Evolutionary conservation across 2,797 vertebrate genomes (phyloP).

Genomic region (Centropyge bicolor): DNA sequence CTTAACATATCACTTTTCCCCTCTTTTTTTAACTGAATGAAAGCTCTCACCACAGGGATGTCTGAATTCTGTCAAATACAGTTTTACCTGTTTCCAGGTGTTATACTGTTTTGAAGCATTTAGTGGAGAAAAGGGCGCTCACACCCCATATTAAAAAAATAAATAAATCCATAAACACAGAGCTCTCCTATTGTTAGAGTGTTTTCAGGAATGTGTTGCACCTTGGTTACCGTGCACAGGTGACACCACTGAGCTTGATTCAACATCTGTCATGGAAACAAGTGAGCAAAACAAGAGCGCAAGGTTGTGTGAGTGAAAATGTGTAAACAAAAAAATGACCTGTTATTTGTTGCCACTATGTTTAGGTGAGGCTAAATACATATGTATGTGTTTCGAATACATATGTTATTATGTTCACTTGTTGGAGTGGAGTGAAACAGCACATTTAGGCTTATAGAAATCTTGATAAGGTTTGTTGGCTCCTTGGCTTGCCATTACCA

Average conservation of each 20-base stretch:
- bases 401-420: not conserved
- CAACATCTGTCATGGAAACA: slow-evolving; percentile 31
- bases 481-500: not conserved
- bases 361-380: not conserved
- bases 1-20: not conserved
- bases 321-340: not conserved
- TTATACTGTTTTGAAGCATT: not conserved
- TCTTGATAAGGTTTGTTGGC: not conserved
- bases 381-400: not conserved
- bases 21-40: not conserved
- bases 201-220: slow-evolving; percentile 2
- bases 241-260: slow-evolving; percentile 20
- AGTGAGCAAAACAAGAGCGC: slow-evolving; percentile 29
- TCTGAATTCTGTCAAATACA: not conserved
- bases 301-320: slow-evolving; percentile 13
- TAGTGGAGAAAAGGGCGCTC: not conserved
- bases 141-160: not conserved
- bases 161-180: slow-evolving; percentile 2
- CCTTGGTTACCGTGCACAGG: slow-evolving; percentile 9
- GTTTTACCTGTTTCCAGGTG: not conserved
- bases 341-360: not conserved
- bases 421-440: not conserved
- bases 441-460: slow-evolving; percentile 7
- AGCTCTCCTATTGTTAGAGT: not conserved
- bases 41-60: slow-evolving; percentile 4